These are phyloP conservation scores for Ladona fulva DNA, from an alignment of 1,140 invertebrate genomes.

Conservation along the genomic window DNA sequence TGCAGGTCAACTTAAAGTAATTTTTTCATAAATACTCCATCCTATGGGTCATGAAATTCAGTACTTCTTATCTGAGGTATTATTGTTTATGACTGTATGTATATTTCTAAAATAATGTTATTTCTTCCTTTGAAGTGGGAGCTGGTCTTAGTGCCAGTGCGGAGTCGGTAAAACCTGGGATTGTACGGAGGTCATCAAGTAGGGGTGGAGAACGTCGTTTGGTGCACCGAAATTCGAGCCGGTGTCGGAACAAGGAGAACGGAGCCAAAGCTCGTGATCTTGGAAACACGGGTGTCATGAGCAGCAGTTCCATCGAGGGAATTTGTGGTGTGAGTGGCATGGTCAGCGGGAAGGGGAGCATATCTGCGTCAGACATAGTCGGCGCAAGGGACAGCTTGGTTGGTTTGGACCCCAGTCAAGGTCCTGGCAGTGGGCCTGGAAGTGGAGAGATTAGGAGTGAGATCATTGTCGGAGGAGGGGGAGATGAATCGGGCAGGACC, in stretches of 20 bases:
- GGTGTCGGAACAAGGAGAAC: slow-evolving; percentile 34
- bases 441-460: background rate
- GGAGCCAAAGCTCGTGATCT: slow-evolving; percentile 24
- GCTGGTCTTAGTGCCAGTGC: slow-evolving; percentile 54
- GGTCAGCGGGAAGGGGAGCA: background rate
- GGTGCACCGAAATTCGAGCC: slow-evolving; percentile 10
- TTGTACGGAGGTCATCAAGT: slow-evolving; percentile 51
- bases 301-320: slow-evolving; percentile 21
- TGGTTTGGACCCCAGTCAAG: background rate
- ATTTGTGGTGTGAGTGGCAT: background rate
- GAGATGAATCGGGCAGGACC: slow-evolving; percentile 19
- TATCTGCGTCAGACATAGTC: slow-evolving; percentile 13
- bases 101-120: background rate
- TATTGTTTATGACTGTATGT: too few species aligned
- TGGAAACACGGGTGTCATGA: slow-evolving; percentile 20
- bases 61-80: too few species aligned
- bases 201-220: slow-evolving; percentile 48
- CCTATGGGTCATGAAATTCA: too few species aligned
- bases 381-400: slow-evolving; percentile 16
- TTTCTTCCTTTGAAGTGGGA: slow-evolving; percentile 28
- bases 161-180: slow-evolving; percentile 54
- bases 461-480: background rate
- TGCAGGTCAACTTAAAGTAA: too few species aligned
- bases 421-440: background rate
- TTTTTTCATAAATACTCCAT: too few species aligned